Percentiles rank a stretch among this genome's conserved stretches.
Evolutionary conservation across 2,113 vertebrate species (phyloP).

Genomic region (Psilopogon haemacephalus): DNA sequence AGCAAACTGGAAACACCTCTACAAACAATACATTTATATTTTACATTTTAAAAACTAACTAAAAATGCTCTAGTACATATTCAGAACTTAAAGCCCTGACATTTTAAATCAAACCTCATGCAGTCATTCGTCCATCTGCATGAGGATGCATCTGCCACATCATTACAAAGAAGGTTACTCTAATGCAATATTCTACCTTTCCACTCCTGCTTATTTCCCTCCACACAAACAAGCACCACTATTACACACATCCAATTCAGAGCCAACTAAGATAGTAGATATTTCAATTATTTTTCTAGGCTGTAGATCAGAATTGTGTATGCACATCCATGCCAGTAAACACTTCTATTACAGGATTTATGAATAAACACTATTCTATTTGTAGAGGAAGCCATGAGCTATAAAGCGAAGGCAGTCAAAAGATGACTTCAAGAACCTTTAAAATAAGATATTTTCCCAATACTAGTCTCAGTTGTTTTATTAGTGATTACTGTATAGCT

Average conservation of each 20-base stretch:
- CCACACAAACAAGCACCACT: rapidly evolving
- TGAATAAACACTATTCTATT: neutral
- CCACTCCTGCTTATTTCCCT: neutral
- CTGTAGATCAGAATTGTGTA: neutral
- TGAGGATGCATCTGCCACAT: neutral
- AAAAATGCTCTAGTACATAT: neutral
- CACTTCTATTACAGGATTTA: neutral
- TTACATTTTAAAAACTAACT: neutral
- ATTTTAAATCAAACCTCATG: neutral
- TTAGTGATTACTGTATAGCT: neutral
- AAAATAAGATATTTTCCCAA: neutral
- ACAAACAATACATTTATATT: neutral
- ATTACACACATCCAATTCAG: neutral
- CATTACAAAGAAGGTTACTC: neutral
- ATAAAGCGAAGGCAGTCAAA: neutral
- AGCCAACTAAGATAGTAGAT: neutral
- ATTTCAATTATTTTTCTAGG: neutral
- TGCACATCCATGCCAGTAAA: neutral
- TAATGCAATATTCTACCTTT: neutral
- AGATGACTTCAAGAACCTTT: neutral
- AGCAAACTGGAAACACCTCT: neutral
- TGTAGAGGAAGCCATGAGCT: neutral
- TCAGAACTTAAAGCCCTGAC: neutral
- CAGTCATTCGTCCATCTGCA: neutral
- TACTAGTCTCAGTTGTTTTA: neutral